Percentiles rank a stretch among this genome's conserved stretches.
These are phyloP conservation scores for Calypte anna DNA, from an alignment of 2,113 vertebrate species.

Conservation along the genomic window DNA sequence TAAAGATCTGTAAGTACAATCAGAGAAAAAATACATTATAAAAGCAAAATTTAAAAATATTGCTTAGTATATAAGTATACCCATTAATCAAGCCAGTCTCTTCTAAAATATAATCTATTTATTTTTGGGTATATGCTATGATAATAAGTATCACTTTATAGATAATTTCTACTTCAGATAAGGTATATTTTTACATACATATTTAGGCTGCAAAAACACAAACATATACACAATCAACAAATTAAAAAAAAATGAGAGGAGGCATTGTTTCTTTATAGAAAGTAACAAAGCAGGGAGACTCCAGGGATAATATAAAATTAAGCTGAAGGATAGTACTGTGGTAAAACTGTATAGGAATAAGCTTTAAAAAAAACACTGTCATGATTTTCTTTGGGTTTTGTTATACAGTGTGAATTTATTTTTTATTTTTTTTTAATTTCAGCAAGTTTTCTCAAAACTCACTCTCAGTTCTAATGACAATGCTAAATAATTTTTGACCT, in stretches of 20 bases:
- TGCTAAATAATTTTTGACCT: background rate
- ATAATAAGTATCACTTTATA: background rate
- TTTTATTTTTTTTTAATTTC: background rate
- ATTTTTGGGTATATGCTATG: background rate
- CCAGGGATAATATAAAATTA: background rate
- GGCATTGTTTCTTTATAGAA: background rate
- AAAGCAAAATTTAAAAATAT: background rate
- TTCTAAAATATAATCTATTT: background rate
- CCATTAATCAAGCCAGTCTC: background rate
- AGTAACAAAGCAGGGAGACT: background rate
- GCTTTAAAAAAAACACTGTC: background rate
- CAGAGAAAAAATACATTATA: background rate
- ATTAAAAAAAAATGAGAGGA: background rate
- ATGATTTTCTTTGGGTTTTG: background rate
- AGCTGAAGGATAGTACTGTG: background rate
- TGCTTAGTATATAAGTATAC: background rate
- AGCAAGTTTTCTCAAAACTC: background rate
- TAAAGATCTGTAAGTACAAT: background rate
- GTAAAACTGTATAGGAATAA: background rate
- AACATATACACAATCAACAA: background rate
- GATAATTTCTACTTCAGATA: background rate
- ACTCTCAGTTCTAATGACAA: background rate
- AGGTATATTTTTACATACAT: background rate
- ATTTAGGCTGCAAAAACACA: background rate
- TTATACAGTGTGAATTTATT: background rate